Conservation (phyloP, 2,888 invertebrate species). For the Camptogramma bilineatum region DNA sequence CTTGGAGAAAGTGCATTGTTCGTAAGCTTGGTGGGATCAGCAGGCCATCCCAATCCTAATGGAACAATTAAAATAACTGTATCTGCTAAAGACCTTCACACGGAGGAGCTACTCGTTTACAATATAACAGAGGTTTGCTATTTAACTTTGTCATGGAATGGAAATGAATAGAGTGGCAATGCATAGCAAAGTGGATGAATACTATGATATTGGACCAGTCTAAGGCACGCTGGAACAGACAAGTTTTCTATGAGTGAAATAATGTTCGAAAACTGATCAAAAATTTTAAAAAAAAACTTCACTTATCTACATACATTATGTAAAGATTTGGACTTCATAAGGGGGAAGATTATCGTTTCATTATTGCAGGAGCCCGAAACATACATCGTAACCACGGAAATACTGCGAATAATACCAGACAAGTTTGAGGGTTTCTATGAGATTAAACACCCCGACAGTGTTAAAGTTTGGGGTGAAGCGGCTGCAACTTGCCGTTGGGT, state of each 20-base stretch:
- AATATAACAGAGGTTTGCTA: slow-evolving; percentile 70
- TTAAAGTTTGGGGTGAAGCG: slow-evolving; percentile 80
- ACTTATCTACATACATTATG: no score
- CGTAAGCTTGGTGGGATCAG: slow-evolving; percentile 62
- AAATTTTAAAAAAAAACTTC: no score
- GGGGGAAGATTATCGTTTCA: not conserved
- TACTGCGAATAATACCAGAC: slow-evolving; percentile 64
- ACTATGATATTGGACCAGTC: no score
- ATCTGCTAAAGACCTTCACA: slow-evolving; percentile 65
- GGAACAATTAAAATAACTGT: slow-evolving; percentile 62
- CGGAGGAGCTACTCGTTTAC: slow-evolving; percentile 64
- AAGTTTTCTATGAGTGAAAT: no score
- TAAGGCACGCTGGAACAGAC: no score
- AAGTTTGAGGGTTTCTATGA: slow-evolving; percentile 75
- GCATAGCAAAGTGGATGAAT: no score
- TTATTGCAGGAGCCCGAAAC: slow-evolving; percentile 67
- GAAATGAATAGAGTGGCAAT: no score
- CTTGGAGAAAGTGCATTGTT: slow-evolving; percentile 74
- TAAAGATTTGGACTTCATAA: no score
- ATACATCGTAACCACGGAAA: slow-evolving; percentile 68
- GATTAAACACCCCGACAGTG: slow-evolving; percentile 66
- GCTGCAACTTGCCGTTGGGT: slow-evolving; percentile 72
- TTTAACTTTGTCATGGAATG: not conserved
- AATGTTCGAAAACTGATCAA: no score
- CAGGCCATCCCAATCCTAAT: slow-evolving; percentile 69